phyloP scores from a whole-genome alignment of 2,888 invertebrate genomes.

The Pammene aurita region DNA sequence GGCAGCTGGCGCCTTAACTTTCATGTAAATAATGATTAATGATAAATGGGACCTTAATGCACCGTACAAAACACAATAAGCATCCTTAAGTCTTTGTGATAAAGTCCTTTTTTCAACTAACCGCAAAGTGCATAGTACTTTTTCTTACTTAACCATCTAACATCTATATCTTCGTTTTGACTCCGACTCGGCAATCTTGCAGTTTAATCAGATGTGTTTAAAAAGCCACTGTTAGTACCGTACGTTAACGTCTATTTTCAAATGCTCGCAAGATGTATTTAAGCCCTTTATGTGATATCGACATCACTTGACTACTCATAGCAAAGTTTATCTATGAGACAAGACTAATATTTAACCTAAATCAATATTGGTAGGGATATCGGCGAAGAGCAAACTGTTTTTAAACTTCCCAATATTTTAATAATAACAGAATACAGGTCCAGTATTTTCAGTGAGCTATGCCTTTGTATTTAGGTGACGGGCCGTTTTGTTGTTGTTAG shows the following conservation, averaged over 20 bases:
- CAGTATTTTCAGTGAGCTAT: too few relatives aligned
- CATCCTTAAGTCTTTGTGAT: background rate
- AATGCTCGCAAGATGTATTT: background rate
- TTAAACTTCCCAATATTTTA: background rate
- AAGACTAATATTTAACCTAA: slow-evolving; percentile 31
- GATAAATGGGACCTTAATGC: background rate
- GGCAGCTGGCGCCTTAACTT: background rate
- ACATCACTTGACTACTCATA: slow-evolving; percentile 2
- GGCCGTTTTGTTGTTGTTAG: too few relatives aligned
- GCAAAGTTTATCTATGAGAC: slow-evolving; percentile 9
- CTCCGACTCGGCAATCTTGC: background rate
- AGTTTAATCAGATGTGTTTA: background rate
- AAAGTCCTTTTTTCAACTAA: background rate
- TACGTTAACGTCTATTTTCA: background rate
- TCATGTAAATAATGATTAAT: background rate
- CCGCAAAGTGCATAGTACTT: background rate
- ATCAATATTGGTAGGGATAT: slow-evolving; percentile 23
- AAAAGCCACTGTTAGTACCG: background rate
- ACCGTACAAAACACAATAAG: background rate
- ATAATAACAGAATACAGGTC: background rate
- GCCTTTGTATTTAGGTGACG: background rate
- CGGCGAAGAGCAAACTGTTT: slow-evolving; percentile 10
- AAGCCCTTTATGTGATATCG: background rate
- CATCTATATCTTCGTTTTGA: background rate
- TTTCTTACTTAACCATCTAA: background rate